Conservation (phyloP, 1,140 invertebrate species). For the Goniozus legneri region DNA sequence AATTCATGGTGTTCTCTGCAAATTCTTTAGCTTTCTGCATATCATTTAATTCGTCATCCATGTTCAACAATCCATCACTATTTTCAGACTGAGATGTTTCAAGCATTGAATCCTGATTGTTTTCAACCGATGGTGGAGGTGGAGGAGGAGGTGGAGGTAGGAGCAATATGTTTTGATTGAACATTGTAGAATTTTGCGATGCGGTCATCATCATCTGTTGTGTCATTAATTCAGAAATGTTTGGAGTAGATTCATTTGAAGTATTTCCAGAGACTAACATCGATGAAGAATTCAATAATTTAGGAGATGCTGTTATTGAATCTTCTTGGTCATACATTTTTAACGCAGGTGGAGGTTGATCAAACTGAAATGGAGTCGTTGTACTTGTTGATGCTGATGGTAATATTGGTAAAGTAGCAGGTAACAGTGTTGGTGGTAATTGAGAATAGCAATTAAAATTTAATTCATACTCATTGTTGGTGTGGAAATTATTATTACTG, state of each 20-base stretch:
- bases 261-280: too few species aligned
- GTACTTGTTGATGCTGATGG: background rate
- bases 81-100: too few species aligned
- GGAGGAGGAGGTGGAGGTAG: conserved; percentile 8
- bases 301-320: too few species aligned
- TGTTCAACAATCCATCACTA: conserved; percentile 3
- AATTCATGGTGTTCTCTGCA: conserved; percentile 41
- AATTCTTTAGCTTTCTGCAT: conserved; percentile 48
- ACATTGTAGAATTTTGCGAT: background rate
- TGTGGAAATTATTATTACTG: conserved; percentile 1
- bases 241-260: too few species aligned
- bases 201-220: background rate
- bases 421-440: conserved; percentile 3
- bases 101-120: background rate
- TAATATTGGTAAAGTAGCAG: conserved; percentile 10
- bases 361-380: conserved; percentile 2
- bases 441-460: too few species aligned
- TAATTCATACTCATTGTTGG: too few species aligned
- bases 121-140: conserved; percentile 10
- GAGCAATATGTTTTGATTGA: too few species aligned
- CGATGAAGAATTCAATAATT: too few species aligned
- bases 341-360: conserved; percentile 6
- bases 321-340: too few species aligned
- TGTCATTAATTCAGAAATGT: too few species aligned
- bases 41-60: conserved; percentile 40